Evolutionary conservation across 1,140 invertebrate genomes (phyloP).

Genomic region (Oppia nitens): DNA sequence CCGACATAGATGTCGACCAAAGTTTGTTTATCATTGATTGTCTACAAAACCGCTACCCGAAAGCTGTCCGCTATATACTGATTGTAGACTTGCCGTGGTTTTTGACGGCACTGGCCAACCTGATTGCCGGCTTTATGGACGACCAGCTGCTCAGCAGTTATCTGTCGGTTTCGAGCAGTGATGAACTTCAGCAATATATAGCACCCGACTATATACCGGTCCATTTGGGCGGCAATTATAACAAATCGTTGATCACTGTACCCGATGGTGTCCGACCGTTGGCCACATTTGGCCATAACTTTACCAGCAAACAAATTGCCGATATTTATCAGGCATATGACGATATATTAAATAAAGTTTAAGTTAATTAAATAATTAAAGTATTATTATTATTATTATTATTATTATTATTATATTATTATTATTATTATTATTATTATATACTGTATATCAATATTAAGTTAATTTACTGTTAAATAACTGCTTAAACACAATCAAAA

Average conservation of each 20-base stretch:
- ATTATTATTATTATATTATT: too few species aligned
- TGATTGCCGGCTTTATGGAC: neutral
- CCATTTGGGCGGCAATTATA: neutral
- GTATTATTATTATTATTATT: too few species aligned
- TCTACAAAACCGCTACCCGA: neutral
- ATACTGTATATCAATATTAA: too few species aligned
- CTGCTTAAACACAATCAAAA: too few species aligned
- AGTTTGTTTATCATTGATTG: neutral
- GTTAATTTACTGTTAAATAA: too few species aligned
- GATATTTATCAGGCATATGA: too few species aligned
- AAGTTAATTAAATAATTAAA: too few species aligned
- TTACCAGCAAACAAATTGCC: too few species aligned
- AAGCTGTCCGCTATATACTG: neutral
- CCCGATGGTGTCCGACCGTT: neutral
- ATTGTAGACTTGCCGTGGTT: slow-evolving; percentile 3
- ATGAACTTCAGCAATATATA: neutral
- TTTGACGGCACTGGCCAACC: neutral
- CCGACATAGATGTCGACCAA: slow-evolving; percentile 1
- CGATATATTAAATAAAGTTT: too few species aligned
- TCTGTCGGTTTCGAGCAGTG: neutral
- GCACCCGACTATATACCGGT: neutral
- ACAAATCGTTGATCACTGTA: neutral
- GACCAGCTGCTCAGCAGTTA: neutral
- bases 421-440: too few species aligned
- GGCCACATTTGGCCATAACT: too few species aligned